Evolutionary conservation across 2,797 vertebrate genomes (phyloP).

Genomic region (Pagetopsis macropterus): DNA sequence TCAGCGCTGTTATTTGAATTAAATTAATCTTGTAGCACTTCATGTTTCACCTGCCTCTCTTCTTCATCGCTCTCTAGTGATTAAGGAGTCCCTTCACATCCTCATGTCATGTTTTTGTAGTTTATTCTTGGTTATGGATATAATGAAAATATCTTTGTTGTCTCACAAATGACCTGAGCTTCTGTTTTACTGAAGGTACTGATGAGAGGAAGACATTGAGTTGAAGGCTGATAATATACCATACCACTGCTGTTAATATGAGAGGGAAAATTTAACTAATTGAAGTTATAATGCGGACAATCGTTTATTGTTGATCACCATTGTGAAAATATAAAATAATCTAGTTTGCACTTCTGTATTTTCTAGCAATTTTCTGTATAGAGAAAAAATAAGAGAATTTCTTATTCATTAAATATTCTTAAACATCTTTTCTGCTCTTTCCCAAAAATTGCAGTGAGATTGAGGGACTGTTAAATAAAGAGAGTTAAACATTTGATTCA

Average conservation of each 20-base stretch:
- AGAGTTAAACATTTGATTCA: no score
- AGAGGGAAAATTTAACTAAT: background rate
- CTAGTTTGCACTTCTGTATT: background rate
- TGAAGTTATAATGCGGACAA: background rate
- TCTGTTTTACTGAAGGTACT: background rate
- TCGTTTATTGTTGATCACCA: background rate
- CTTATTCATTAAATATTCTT: no score
- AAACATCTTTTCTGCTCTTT: no score
- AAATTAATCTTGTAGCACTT: background rate
- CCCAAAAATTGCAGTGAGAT: no score
- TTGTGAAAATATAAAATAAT: background rate
- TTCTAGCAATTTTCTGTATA: no score
- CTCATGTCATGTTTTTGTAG: background rate
- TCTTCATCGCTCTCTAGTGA: background rate
- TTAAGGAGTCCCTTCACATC: background rate
- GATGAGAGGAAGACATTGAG: background rate
- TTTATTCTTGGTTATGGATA: conserved; percentile 6
- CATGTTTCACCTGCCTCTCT: background rate
- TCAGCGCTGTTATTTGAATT: background rate
- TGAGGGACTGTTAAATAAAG: no score
- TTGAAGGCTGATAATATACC: no score
- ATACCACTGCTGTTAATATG: no score
- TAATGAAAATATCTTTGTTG: background rate
- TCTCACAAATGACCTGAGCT: background rate
- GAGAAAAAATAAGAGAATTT: background rate